Conservation (phyloP, 2,113 vertebrate species). For the Chionodraco myersi region DNA sequence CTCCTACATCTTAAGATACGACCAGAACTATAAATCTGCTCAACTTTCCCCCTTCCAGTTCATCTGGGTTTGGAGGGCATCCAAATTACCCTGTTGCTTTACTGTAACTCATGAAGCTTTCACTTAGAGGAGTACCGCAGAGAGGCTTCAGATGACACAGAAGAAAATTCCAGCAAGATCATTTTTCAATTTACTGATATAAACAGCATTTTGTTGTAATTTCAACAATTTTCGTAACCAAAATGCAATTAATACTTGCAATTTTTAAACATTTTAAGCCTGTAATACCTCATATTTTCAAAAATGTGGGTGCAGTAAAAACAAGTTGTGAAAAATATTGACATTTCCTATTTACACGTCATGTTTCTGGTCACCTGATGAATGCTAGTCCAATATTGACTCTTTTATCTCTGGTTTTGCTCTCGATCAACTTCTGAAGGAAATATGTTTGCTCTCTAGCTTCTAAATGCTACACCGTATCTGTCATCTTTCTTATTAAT, state of each 20-base stretch:
- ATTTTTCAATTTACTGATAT: not conserved
- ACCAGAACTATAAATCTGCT: conserved; percentile 71
- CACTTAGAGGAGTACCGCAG: not conserved
- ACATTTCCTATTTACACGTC: not conserved
- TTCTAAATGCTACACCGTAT: no score
- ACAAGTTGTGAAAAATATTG: no score
- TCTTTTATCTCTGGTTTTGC: not conserved
- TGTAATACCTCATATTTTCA: not conserved
- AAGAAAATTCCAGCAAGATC: conserved; percentile 5
- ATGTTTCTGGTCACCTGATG: not conserved
- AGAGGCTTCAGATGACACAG: not conserved
- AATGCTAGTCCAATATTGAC: not conserved
- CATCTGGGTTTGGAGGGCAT: conserved; percentile 51
- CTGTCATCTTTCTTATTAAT: no score
- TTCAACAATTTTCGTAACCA: not conserved
- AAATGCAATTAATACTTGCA: not conserved
- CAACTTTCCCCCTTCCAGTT: conserved; percentile 58
- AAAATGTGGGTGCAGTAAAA: not conserved
- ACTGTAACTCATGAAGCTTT: conserved; percentile 30
- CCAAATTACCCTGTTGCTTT: conserved; percentile 38
- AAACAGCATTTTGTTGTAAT: not conserved
- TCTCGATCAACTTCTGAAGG: not conserved
- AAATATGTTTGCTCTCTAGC: not conserved
- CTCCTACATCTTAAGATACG: conserved; percentile 61
- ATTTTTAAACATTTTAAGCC: not conserved